phyloP scores from a whole-genome alignment of 2,113 vertebrate genomes.

The Poeciliopsis occidentalis region DNA sequence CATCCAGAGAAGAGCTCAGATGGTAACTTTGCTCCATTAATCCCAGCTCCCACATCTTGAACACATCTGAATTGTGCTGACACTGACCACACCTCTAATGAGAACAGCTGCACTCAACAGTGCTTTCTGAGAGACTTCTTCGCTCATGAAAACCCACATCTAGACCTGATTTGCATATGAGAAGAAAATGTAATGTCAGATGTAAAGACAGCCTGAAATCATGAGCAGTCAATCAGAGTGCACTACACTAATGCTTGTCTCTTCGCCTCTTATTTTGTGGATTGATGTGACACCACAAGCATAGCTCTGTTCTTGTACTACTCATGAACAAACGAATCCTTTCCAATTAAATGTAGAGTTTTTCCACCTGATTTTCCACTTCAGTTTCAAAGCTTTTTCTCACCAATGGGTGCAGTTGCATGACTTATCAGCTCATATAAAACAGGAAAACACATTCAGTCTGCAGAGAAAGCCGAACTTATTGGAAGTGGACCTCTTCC shows the following conservation, averaged over 20 bases:
- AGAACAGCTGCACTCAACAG: conserved; percentile 48
- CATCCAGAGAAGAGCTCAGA: conserved; percentile 23
- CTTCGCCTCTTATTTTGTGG: conserved; percentile 5
- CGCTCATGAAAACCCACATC: conserved; percentile 52
- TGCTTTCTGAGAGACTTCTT: conserved; percentile 21
- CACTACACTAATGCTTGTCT: background rate
- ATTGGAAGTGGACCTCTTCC: conserved; percentile 44
- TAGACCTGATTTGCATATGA: conserved; percentile 25
- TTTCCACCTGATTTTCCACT: background rate
- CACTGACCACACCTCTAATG: conserved; percentile 57
- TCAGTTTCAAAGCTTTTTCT: background rate
- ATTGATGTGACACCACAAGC: background rate
- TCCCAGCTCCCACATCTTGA: conserved; percentile 55
- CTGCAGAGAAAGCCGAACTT: conserved; percentile 37
- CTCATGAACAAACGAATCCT: no score
- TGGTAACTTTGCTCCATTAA: conserved; percentile 48
- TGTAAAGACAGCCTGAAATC: conserved; percentile 33
- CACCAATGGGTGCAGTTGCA: conserved; percentile 1
- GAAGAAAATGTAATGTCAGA: conserved; percentile 32
- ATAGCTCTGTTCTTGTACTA: no score
- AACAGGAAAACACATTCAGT: conserved; percentile 12
- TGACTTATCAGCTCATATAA: conserved; percentile 29
- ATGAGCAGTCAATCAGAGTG: conserved; percentile 14
- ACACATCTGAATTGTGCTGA: conserved; percentile 36
- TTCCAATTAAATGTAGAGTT: background rate